Evolutionary conservation across 2,888 invertebrate genomes (phyloP).

Genomic region (Antheraea yamamai): DNA sequence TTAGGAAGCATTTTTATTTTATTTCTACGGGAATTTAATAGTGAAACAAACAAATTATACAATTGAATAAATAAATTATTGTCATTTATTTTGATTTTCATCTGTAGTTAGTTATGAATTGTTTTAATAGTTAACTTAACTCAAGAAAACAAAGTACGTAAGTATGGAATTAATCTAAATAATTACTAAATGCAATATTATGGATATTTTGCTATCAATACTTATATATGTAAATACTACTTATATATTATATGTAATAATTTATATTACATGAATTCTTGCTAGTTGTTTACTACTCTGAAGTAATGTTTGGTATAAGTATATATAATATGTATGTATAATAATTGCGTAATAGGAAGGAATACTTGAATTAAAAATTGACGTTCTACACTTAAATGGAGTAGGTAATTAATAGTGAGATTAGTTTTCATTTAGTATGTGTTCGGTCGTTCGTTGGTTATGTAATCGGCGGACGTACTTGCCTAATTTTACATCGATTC

Average conservation of each 20-base stretch:
- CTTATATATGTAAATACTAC: neutral
- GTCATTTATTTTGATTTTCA: neutral
- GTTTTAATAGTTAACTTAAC: neutral
- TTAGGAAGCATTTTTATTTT: conserved; percentile 12
- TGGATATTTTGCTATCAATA: neutral
- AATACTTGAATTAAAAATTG: conserved; percentile 75
- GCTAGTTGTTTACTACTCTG: conserved; percentile 37
- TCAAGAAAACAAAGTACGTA: neutral
- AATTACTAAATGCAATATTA: neutral
- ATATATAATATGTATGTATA: conserved; percentile 26
- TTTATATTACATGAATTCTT: neutral
- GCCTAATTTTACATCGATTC: neutral
- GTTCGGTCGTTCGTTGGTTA: neutral
- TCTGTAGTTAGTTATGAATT: neutral
- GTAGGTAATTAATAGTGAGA: conserved; percentile 14
- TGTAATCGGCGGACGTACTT: neutral
- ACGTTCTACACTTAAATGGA: conserved; percentile 39
- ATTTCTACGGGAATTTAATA: neutral
- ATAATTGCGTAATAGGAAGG: conserved; percentile 78
- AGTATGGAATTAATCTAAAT: neutral
- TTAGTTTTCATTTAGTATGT: conserved; percentile 3
- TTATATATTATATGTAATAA: neutral
- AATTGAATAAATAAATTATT: neutral
- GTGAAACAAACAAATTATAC: neutral
- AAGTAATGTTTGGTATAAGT: conserved; percentile 67